Percentiles rank a stretch among this genome's conserved stretches.
Conservation (phyloP, 2,113 vertebrate genomes). For the Otolemur garnettii region DNA sequence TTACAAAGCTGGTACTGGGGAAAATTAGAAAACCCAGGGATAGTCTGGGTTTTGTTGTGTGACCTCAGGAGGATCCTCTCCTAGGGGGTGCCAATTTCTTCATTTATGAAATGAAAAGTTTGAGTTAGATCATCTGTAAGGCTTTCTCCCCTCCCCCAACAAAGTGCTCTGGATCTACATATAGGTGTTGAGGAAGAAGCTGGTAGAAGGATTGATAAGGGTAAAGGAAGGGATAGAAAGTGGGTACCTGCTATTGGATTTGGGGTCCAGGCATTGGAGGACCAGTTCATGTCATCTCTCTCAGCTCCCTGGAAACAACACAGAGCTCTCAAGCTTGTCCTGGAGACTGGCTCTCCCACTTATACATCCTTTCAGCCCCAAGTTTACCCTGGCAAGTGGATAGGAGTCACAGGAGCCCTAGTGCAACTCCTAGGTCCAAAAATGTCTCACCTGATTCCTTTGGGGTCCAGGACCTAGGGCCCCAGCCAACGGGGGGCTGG, state of each 20-base stretch:
- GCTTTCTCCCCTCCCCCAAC: neutral
- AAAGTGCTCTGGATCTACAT: neutral
- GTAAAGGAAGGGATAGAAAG: neutral
- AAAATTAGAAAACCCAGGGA: neutral
- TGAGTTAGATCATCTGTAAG: neutral
- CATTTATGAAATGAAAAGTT: neutral
- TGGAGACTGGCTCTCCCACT: neutral
- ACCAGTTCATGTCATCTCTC: neutral
- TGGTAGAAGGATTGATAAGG: neutral
- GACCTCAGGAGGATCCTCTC: neutral
- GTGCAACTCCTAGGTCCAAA: neutral
- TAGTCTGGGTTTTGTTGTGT: neutral
- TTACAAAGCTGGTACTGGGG: neutral
- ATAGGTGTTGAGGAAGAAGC: neutral
- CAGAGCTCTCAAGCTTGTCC: neutral
- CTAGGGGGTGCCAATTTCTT: neutral
- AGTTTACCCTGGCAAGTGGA: neutral
- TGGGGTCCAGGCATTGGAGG: neutral
- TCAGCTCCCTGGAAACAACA: slow-evolving; percentile 50
- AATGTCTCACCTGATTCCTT: slow-evolving; percentile 44
- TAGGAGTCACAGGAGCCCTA: neutral
- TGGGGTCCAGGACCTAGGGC: neutral
- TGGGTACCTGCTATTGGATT: slow-evolving; percentile 39
- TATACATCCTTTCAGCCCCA: neutral
- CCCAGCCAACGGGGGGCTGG: neutral